Percentiles rank a stretch among this genome's conserved stretches.
Evolutionary conservation across 2,888 invertebrate genomes (phyloP).

Genomic region (Chouioia cunea): DNA sequence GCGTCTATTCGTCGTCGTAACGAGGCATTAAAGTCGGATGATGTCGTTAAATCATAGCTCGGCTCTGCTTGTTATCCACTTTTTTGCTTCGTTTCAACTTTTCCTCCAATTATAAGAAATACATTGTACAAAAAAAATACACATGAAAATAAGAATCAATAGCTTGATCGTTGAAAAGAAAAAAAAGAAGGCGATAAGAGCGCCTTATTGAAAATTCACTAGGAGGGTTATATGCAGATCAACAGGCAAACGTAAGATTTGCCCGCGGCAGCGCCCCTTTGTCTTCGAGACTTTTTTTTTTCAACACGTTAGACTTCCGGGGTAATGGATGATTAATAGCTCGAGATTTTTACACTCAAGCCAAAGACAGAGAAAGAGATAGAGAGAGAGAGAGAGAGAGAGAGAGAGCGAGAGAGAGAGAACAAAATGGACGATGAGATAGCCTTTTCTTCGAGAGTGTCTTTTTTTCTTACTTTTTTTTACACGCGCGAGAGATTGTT

Average conservation of each 20-base stretch:
- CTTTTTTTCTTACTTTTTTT: no score
- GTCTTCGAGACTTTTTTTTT: neutral
- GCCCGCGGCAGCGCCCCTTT: slow-evolving; percentile 19
- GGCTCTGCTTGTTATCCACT: neutral
- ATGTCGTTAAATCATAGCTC: slow-evolving; percentile 45
- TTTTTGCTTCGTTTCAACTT: slow-evolving; percentile 5
- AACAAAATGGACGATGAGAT: neutral
- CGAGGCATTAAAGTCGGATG: slow-evolving; percentile 48
- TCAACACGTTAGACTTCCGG: no score
- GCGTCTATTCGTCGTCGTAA: slow-evolving; percentile 45
- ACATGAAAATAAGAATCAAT: no score
- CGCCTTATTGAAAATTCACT: slow-evolving; percentile 28
- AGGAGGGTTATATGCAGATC: slow-evolving; percentile 8
- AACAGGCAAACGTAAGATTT: slow-evolving; percentile 41
- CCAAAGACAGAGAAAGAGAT: neutral
- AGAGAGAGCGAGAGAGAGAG: neutral
- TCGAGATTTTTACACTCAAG: neutral
- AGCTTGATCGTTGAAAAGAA: no score
- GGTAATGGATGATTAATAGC: slow-evolving; percentile 19
- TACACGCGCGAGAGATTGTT: no score
- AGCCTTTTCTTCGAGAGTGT: no score
- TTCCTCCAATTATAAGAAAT: no score
- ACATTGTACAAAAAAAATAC: no score
- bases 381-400: no score
- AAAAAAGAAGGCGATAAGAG: neutral